phyloP scores from a whole-genome alignment of 2,888 invertebrate species.

The Camponotus fellah region DNA sequence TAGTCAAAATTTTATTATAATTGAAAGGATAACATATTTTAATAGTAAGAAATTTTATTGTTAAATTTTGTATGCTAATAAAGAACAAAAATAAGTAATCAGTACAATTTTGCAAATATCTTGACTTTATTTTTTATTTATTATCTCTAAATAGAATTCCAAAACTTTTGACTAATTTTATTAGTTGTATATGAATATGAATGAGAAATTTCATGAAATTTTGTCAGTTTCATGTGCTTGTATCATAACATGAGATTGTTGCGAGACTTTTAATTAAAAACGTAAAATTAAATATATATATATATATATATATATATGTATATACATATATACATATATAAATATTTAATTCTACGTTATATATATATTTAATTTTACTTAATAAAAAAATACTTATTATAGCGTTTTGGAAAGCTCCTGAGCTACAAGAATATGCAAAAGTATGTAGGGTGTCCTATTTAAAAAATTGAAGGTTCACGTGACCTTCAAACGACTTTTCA shows the following conservation, averaged over 20 bases:
- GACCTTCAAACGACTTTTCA: too few species aligned
- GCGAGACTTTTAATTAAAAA: constrained; percentile 25
- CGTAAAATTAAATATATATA: not conserved
- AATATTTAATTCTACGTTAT: too few species aligned
- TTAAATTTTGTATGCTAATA: not conserved
- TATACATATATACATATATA: too few species aligned
- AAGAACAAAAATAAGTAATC: not conserved
- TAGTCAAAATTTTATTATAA: not conserved
- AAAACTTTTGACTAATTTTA: not conserved
- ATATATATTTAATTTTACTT: too few species aligned
- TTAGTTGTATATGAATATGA: not conserved
- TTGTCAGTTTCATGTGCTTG: not conserved
- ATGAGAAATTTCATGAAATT: not conserved
- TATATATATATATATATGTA: too few species aligned
- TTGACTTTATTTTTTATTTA: not conserved
- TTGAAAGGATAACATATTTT: not conserved
- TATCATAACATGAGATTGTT: not conserved
- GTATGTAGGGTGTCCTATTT: too few species aligned
- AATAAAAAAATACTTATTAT: too few species aligned
- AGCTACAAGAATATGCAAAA: too few species aligned
- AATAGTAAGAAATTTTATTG: not conserved
- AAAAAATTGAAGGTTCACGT: too few species aligned
- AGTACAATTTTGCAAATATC: not conserved
- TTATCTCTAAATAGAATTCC: too few species aligned
- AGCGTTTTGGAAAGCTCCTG: too few species aligned